These are phyloP conservation scores for Meriones psammophilus DNA, from an alignment of 2,797 vertebrate genomes.

Conservation along the genomic window DNA sequence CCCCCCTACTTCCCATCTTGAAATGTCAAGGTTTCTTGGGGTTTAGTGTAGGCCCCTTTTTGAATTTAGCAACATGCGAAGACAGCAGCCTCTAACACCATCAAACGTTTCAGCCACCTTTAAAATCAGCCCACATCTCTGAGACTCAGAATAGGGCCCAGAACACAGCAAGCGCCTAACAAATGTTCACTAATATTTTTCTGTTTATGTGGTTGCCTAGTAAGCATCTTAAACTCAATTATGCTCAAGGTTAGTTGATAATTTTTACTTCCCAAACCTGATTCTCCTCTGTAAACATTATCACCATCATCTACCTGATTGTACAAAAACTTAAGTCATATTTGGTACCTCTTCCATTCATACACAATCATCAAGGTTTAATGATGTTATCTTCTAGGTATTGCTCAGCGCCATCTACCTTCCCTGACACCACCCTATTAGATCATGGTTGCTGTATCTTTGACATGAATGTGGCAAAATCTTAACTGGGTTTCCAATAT, in stretches of 20 bases:
- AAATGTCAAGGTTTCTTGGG: slow-evolving; percentile 8
- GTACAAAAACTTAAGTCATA: slow-evolving; percentile 14
- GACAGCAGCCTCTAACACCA: slow-evolving; percentile 22
- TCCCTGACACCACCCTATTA: neutral
- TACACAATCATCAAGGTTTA: neutral
- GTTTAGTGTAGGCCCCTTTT: slow-evolving; percentile 7
- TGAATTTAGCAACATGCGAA: slow-evolving; percentile 11
- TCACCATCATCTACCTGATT: neutral
- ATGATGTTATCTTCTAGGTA: neutral
- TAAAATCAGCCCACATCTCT: neutral
- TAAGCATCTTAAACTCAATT: slow-evolving; percentile 13
- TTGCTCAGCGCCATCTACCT: neutral
- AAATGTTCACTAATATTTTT: slow-evolving; percentile 3
- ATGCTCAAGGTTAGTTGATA: neutral
- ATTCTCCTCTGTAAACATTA: neutral
- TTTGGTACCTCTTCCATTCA: neutral
- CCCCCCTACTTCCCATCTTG: neutral
- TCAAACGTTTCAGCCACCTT: neutral
- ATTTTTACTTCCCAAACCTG: slow-evolving; percentile 29
- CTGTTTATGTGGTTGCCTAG: neutral
- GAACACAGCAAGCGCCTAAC: neutral
- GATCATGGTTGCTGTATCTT: neutral
- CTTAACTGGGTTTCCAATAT: neutral
- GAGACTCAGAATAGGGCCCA: neutral
- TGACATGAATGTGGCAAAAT: neutral